Evolutionary conservation across 2,888 invertebrate species (phyloP).

Genomic region (Operophtera brumata): DNA sequence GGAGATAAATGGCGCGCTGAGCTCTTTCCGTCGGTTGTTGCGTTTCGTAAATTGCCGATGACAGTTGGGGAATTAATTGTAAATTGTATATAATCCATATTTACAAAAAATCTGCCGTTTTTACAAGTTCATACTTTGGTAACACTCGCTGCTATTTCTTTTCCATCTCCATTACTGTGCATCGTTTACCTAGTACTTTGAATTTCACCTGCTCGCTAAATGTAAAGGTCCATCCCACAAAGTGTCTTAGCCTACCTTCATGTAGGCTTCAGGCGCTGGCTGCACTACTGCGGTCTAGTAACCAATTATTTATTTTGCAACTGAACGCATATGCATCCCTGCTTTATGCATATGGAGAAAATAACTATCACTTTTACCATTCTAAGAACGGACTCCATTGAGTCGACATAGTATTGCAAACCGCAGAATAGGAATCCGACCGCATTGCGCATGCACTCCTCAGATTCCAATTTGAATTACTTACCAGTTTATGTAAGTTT

Average conservation of each 20-base stretch:
- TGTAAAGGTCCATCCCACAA: slow-evolving; percentile 2
- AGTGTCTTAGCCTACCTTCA: not conserved
- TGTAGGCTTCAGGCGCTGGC: slow-evolving; percentile 7
- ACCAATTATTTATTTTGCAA: slow-evolving; percentile 34
- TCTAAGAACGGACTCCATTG: slow-evolving; percentile 45
- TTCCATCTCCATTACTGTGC: too few species aligned
- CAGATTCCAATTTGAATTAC: slow-evolving; percentile 75
- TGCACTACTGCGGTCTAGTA: slow-evolving; percentile 21
- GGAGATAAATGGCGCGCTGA: slow-evolving; percentile 62
- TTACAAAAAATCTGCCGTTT: slow-evolving; percentile 55
- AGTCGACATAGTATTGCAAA: slow-evolving; percentile 53
- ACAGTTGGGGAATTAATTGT: slow-evolving; percentile 48
- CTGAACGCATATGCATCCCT: slow-evolving; percentile 20
- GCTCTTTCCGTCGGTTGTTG: slow-evolving; percentile 55
- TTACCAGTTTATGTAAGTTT: slow-evolving; percentile 76
- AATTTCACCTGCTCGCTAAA: slow-evolving; percentile 12
- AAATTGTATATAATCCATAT: slow-evolving; percentile 49
- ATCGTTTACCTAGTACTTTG: not conserved
- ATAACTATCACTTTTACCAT: slow-evolving; percentile 46
- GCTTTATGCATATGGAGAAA: slow-evolving; percentile 28
- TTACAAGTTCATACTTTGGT: slow-evolving; percentile 36
- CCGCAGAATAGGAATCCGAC: slow-evolving; percentile 66
- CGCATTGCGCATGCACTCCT: slow-evolving; percentile 57
- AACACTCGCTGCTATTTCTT: too few species aligned
- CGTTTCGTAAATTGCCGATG: slow-evolving; percentile 63